Conservation (phyloP, 2,797 vertebrate genomes). For the Phataginus tricuspis region DNA sequence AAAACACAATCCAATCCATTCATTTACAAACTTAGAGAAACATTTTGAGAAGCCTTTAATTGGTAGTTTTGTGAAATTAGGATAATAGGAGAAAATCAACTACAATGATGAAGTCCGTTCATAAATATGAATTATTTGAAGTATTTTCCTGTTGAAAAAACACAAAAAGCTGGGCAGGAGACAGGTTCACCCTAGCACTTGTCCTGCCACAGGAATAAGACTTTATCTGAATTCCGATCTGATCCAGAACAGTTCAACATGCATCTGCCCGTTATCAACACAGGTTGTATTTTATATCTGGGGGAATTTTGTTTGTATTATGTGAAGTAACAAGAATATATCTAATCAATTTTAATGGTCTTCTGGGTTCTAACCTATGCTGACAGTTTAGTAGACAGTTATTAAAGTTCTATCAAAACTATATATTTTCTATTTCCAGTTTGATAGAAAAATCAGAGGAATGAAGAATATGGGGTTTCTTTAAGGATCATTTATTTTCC, state of each 20-base stretch:
- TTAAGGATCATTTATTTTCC: neutral
- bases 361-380: neutral
- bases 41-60: conserved; percentile 39
- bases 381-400: neutral
- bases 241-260: accelerated
- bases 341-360: neutral
- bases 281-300: accelerated
- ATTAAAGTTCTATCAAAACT: neutral
- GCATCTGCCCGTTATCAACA: accelerated
- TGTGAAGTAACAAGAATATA: neutral
- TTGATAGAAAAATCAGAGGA: conserved; percentile 32
- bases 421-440: neutral
- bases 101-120: neutral
- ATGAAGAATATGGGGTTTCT: neutral
- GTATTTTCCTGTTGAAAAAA: neutral
- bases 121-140: neutral
- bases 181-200: accelerated
- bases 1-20: neutral
- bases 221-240: neutral
- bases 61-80: conserved; percentile 23
- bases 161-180: neutral
- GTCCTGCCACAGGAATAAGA: accelerated
- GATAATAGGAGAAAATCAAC: neutral
- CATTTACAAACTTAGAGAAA: neutral
- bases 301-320: neutral